These are phyloP conservation scores for Gambusia yucatana DNA, from an alignment of 2,797 vertebrate genomes.

Conservation along the genomic window DNA sequence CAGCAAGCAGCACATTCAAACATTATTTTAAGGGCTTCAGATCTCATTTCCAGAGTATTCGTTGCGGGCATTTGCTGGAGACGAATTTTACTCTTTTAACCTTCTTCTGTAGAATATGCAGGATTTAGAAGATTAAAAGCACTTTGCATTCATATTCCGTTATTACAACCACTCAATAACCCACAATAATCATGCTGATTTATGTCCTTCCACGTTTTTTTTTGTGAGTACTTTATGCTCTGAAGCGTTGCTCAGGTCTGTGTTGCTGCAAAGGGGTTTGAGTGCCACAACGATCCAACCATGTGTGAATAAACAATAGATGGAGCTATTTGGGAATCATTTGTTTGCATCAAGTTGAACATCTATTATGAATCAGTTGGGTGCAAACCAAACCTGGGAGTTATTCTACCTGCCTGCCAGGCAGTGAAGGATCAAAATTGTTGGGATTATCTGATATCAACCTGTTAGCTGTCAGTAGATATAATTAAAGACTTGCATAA, in stretches of 20 bases:
- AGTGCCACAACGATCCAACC: not conserved
- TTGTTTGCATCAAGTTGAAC: not conserved
- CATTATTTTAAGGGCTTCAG: conserved; percentile 33
- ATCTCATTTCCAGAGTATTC: conserved; percentile 17
- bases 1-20: conserved; percentile 43
- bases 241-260: not conserved
- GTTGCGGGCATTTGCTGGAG: not conserved
- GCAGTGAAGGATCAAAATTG: not conserved
- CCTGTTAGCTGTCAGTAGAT: not conserved
- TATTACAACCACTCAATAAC: not conserved
- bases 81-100: not conserved
- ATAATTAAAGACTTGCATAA: not conserved
- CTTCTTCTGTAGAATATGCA: not conserved
- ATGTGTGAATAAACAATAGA: not conserved
- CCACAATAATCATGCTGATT: not conserved
- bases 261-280: not conserved
- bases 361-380: not conserved
- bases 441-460: not conserved
- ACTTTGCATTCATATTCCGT: not conserved
- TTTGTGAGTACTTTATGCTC: not conserved
- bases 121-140: not conserved
- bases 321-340: not conserved
- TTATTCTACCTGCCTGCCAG: not conserved
- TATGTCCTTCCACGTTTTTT: not conserved
- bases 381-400: not conserved